These are phyloP conservation scores for Aspidoscelis tigris DNA, from an alignment of 2,113 vertebrate species.

Conservation along the genomic window DNA sequence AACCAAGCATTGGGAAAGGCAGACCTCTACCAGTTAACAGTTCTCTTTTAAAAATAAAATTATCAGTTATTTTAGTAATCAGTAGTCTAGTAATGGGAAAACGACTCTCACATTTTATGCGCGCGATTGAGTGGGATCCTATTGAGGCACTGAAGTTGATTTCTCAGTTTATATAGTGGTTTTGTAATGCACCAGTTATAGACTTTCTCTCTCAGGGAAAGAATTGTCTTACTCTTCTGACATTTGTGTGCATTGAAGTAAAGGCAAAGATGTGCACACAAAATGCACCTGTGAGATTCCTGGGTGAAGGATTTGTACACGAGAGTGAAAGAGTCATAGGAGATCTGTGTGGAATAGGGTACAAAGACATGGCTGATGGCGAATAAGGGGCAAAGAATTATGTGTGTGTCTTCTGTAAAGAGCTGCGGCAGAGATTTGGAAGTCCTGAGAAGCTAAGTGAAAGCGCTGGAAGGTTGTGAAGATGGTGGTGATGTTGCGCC, in stretches of 20 bases:
- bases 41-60: neutral
- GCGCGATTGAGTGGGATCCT: neutral
- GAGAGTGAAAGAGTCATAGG: too few relatives aligned
- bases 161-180: too few relatives aligned
- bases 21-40: too few relatives aligned
- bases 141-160: neutral
- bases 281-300: too few relatives aligned
- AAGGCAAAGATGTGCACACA: neutral
- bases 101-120: neutral
- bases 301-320: too few relatives aligned
- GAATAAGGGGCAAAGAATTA: neutral
- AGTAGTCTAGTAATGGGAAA: neutral
- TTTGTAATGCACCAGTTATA: too few relatives aligned
- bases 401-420: neutral
- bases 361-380: neutral
- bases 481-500: neutral
- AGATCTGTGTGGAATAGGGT: neutral
- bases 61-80: neutral
- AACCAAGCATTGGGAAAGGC: neutral
- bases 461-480: neutral
- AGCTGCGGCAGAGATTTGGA: neutral
- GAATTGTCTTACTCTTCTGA: neutral
- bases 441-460: neutral
- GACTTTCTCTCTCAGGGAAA: too few relatives aligned
- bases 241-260: neutral